Evolutionary conservation across 35 echinoderm and acorn worm species (phyloP).

Genomic region (Heliocidaris tuberculata): DNA sequence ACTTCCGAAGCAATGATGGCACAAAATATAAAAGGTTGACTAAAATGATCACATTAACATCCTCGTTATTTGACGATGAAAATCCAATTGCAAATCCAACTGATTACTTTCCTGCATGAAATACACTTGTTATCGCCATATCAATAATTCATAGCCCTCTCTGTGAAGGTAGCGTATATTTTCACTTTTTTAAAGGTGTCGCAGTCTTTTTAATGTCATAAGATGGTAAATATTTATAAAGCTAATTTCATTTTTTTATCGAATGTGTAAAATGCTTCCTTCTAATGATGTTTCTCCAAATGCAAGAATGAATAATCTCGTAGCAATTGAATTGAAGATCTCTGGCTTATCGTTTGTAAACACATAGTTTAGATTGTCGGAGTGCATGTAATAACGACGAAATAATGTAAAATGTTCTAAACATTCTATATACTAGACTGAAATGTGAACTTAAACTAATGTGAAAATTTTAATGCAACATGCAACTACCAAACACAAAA

Average conservation of each 20-base stretch:
- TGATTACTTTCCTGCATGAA: background rate
- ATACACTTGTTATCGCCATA: background rate
- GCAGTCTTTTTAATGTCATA: background rate
- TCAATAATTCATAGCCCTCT: background rate
- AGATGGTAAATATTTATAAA: background rate
- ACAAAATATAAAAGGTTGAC: background rate
- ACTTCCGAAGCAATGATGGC: background rate
- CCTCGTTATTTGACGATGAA: background rate
- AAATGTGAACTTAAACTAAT: background rate
- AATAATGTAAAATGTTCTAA: background rate
- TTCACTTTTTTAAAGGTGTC: background rate
- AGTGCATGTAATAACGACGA: background rate
- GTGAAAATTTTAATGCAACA: background rate
- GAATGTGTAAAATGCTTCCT: too few species aligned
- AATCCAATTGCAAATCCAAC: background rate
- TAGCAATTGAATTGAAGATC: too few species aligned
- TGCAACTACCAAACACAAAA: too few species aligned
- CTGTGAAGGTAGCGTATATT: background rate
- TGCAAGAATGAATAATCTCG: too few species aligned
- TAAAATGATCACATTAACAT: background rate
- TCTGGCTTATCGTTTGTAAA: too few species aligned
- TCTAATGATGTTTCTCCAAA: too few species aligned
- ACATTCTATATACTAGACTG: background rate
- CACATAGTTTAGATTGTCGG: too few species aligned
- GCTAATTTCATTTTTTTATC: background rate